Conservation (phyloP, 2,888 invertebrate species). For the Nasonia oneida region DNA sequence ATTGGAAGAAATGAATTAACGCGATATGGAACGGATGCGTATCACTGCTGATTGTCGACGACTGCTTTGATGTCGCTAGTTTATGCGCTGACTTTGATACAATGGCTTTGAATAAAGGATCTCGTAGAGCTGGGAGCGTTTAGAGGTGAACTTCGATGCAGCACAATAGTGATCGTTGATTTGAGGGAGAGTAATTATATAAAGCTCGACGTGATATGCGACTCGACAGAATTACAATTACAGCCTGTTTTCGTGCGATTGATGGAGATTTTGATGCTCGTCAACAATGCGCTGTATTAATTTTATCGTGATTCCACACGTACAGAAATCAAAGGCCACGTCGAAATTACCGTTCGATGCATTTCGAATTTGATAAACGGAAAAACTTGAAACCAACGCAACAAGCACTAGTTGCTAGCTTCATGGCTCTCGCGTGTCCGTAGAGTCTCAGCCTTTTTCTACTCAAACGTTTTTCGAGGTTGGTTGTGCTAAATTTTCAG, state of each 20-base stretch:
- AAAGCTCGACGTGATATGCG: neutral
- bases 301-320: neutral
- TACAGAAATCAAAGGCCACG: no score
- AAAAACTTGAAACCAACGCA: neutral
- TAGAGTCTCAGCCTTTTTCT: no score
- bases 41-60: neutral
- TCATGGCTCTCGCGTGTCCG: neutral
- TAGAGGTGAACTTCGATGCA: no score
- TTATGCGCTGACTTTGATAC: neutral
- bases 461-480: neutral
- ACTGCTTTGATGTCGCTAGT: neutral
- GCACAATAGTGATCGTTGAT: no score
- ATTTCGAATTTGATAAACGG: neutral
- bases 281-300: neutral
- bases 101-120: neutral
- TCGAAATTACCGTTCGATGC: no score
- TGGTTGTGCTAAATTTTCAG: neutral
- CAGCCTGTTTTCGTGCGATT: neutral
- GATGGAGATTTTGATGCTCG: neutral
- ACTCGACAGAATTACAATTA: neutral
- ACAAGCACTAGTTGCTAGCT: neutral
- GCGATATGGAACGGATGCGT: neutral
- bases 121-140: no score
- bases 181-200: no score
- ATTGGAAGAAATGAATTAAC: neutral